These are phyloP conservation scores for Odontamblyopus lacepedii DNA, from an alignment of 2,797 vertebrate species.

Conservation along the genomic window DNA sequence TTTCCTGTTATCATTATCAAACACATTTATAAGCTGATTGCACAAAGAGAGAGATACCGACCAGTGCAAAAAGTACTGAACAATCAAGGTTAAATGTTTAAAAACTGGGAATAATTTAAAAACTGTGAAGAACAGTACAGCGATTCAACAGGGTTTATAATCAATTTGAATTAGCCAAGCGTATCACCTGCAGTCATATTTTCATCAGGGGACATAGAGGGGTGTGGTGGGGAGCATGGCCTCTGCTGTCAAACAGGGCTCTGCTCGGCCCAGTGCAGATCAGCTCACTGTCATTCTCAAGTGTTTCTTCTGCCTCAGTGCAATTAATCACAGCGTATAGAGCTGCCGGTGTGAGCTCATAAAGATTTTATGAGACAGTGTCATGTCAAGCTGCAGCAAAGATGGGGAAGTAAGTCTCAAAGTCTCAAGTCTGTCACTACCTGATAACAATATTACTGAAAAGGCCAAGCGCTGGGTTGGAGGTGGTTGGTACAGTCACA, in stretches of 20 bases:
- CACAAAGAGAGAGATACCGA: slow-evolving; percentile 18
- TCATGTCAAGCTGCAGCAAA: slow-evolving; percentile 17
- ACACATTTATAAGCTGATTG: slow-evolving; percentile 24
- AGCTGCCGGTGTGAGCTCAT: slow-evolving; percentile 7
- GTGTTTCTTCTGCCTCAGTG: slow-evolving; percentile 14
- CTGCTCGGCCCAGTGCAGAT: slow-evolving; percentile 25
- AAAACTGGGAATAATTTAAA: neutral
- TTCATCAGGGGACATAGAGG: slow-evolving; percentile 21
- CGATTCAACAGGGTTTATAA: slow-evolving; percentile 71
- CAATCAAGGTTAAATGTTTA: neutral
- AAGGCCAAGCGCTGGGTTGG: neutral
- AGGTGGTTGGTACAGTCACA: neutral
- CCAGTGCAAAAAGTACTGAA: slow-evolving; percentile 5
- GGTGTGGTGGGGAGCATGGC: slow-evolving; percentile 42
- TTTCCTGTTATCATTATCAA: slow-evolving; percentile 39
- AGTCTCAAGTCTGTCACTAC: slow-evolving; percentile 3
- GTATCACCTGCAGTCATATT: slow-evolving; percentile 58
- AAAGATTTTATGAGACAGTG: slow-evolving; percentile 19
- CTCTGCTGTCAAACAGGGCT: slow-evolving; percentile 42
- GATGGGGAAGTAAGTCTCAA: neutral
- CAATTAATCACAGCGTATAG: slow-evolving; percentile 42
- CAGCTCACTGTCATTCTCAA: slow-evolving; percentile 33
- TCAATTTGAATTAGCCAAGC: slow-evolving; percentile 66
- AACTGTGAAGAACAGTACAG: slow-evolving; percentile 58
- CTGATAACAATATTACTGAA: neutral